These are phyloP conservation scores for Pteropus alecto DNA, from an alignment of 2,113 vertebrate species.

Conservation along the genomic window DNA sequence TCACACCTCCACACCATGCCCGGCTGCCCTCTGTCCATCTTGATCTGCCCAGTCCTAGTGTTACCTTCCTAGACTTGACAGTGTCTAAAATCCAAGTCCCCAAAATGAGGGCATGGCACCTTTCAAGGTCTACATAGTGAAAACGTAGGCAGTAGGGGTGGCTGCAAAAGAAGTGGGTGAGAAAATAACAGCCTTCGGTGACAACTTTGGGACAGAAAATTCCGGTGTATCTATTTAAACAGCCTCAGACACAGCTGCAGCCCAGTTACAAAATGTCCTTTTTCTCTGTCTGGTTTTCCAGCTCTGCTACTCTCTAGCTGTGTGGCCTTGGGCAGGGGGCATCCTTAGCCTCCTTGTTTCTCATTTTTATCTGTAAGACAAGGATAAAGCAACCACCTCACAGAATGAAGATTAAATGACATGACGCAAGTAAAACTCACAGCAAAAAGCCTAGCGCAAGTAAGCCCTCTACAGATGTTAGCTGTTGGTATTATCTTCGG, in stretches of 20 bases:
- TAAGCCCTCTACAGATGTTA: background rate
- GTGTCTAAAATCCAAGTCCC: background rate
- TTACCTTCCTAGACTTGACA: background rate
- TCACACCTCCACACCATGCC: background rate
- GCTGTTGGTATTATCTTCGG: background rate
- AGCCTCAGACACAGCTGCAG: background rate
- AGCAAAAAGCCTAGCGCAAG: background rate
- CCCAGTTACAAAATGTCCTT: background rate
- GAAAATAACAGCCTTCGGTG: background rate
- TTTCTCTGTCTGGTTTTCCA: background rate
- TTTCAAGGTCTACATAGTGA: background rate
- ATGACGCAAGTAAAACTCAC: background rate
- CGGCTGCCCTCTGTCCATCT: background rate
- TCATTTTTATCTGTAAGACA: background rate
- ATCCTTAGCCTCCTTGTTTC: background rate
- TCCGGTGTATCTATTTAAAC: background rate
- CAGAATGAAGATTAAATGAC: background rate
- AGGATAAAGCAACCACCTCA: background rate
- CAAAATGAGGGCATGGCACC: background rate
- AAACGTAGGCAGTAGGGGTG: fast-evolving
- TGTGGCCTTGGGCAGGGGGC: background rate
- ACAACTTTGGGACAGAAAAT: background rate
- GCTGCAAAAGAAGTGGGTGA: background rate
- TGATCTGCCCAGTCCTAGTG: background rate
- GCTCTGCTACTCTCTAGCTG: background rate